Evolutionary conservation across 1,140 invertebrate genomes (phyloP).

Genomic region (Tetramorium simillimum): DNA sequence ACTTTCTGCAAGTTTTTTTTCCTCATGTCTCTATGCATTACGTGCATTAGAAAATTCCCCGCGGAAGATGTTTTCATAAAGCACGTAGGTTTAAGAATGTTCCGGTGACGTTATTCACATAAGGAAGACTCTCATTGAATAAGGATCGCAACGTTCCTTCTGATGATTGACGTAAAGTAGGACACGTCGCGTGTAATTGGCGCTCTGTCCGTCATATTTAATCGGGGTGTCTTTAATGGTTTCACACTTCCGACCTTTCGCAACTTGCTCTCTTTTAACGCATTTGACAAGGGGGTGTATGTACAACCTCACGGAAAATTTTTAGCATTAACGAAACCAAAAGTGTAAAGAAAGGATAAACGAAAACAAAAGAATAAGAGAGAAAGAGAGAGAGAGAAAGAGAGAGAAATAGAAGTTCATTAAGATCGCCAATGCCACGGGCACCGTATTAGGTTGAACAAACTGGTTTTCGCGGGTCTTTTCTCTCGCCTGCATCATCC

Average conservation of each 20-base stretch:
- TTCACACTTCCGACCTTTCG: constrained; percentile 12
- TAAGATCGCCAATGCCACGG: constrained; percentile 74
- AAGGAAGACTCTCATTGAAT: constrained; percentile 23
- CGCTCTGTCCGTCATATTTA: constrained; percentile 25
- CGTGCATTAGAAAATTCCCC: constrained; percentile 25
- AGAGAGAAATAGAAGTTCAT: constrained; percentile 74
- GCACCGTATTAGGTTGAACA: constrained; percentile 75
- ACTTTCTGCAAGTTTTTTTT: constrained; percentile 19
- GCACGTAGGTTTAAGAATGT: neutral
- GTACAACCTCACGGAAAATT: constrained; percentile 12
- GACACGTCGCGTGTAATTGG: constrained; percentile 37
- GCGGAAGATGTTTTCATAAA: constrained; percentile 62
- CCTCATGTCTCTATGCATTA: neutral
- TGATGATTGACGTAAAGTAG: constrained; percentile 36
- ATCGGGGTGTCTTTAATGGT: constrained; percentile 24
- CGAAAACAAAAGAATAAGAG: neutral
- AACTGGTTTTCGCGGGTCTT: constrained; percentile 81
- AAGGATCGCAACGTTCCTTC: neutral
- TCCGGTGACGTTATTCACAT: constrained; percentile 10
- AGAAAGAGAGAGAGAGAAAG: neutral
- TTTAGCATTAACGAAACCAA: neutral
- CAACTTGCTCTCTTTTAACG: neutral
- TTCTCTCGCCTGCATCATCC: constrained; percentile 73
- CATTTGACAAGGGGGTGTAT: neutral
- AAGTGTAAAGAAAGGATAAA: neutral